These are phyloP conservation scores for Tribolium madens DNA, from an alignment of 1,140 invertebrate species.

Conservation along the genomic window DNA sequence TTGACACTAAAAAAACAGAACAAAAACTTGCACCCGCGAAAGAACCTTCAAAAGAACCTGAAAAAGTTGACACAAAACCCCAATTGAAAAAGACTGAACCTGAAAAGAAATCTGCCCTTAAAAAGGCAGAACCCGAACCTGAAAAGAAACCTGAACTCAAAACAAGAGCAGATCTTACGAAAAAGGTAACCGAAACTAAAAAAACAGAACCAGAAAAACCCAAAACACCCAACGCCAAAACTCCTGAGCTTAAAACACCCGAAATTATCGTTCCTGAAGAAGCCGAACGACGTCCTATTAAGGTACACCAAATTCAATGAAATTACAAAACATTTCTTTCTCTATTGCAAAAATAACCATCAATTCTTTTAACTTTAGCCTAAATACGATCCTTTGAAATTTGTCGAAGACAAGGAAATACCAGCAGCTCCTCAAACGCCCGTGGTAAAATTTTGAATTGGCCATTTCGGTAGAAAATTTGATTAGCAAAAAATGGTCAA, in stretches of 20 bases:
- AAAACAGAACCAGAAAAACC: constrained; percentile 49
- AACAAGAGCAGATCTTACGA: constrained; percentile 17
- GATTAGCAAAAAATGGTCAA: constrained; percentile 24
- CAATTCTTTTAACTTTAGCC: constrained; percentile 29
- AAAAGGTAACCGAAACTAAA: constrained; percentile 49
- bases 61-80: constrained; percentile 40
- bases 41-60: constrained; percentile 24
- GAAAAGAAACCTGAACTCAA: constrained; percentile 40
- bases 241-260: constrained; percentile 50
- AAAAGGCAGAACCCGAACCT: constrained; percentile 46
- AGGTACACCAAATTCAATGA: constrained; percentile 49
- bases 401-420: constrained; percentile 54
- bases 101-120: constrained; percentile 26
- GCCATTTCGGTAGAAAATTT: not conserved
- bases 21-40: constrained; percentile 58
- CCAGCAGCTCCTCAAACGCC: not conserved
- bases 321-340: constrained; percentile 4
- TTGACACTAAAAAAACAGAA: constrained; percentile 48
- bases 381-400: constrained; percentile 61
- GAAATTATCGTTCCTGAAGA: constrained; percentile 55
- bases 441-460: constrained; percentile 10
- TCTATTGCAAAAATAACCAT: not conserved
- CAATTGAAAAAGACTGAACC: constrained; percentile 50
- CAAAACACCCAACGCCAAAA: constrained; percentile 42
- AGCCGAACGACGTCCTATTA: constrained; percentile 46